phyloP scores from a whole-genome alignment of 2,888 invertebrate genomes.

The Oligia strigilis region DNA sequence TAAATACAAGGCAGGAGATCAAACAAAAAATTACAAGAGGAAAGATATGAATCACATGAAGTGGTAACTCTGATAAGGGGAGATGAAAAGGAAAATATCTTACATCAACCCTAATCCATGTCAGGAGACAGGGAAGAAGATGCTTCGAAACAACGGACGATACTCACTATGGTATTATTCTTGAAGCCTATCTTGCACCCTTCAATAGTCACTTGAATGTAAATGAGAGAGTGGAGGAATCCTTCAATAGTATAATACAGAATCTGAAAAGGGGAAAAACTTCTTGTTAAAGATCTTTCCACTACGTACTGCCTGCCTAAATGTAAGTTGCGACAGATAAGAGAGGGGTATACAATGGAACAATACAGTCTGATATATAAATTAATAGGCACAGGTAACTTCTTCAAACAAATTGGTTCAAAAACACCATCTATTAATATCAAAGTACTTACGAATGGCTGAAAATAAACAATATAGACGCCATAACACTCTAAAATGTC shows the following conservation, averaged over 20 bases:
- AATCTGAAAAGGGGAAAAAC: conserved; percentile 16
- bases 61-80: background rate
- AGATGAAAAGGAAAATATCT: background rate
- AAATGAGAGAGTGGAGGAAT: conserved; percentile 11
- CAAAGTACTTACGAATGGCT: conserved; percentile 8
- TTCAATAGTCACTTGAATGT: conserved; percentile 20
- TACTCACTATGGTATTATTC: conserved; percentile 2
- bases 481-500: conserved; percentile 25
- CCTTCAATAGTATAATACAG: conserved; percentile 20
- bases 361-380: background rate
- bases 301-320: no score
- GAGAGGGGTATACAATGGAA: background rate
- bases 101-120: background rate
- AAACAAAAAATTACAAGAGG: background rate
- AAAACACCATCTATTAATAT: background rate
- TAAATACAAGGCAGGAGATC: no score
- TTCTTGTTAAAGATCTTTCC: background rate
- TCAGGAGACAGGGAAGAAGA: background rate
- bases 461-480: background rate
- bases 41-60: background rate
- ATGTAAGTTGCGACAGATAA: background rate
- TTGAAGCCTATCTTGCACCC: background rate
- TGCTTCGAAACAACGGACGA: background rate
- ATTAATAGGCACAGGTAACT: no score
- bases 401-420: background rate